Conservation (phyloP, 2,888 invertebrate species). For the Diarsia rubi region DNA sequence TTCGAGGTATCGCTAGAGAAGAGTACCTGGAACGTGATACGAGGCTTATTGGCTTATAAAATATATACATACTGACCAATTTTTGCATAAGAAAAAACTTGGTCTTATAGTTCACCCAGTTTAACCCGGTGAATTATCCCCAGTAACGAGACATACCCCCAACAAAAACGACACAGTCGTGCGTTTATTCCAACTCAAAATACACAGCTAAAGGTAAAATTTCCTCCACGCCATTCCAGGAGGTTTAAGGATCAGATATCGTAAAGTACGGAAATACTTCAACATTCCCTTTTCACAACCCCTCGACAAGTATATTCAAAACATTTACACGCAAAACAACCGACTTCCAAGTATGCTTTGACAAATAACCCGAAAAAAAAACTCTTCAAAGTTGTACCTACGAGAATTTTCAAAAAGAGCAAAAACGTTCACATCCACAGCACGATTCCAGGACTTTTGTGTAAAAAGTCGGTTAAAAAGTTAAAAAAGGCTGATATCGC, state of each 20-base stretch:
- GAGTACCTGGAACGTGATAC: too few species aligned
- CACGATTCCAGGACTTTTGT: constrained; percentile 44
- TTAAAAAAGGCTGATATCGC: constrained; percentile 23
- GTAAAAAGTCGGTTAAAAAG: constrained; percentile 27
- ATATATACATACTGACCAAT: too few species aligned
- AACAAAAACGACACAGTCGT: not conserved
- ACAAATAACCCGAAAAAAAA: constrained; percentile 51
- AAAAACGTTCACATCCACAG: constrained; percentile 33
- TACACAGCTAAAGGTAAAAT: constrained; percentile 1
- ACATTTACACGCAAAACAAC: constrained; percentile 60
- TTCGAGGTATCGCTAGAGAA: too few species aligned
- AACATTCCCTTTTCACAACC: constrained; percentile 39
- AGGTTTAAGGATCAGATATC: constrained; percentile 26
- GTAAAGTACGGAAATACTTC: constrained; percentile 34
- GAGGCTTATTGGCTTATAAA: too few species aligned
- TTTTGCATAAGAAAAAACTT: not conserved
- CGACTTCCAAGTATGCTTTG: constrained; percentile 65
- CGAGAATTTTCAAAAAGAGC: constrained; percentile 34
- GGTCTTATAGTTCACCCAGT: not conserved
- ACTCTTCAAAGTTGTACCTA: constrained; percentile 43
- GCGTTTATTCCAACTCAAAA: constrained; percentile 1
- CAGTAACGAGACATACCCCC: not conserved
- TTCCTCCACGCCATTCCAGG: constrained; percentile 14
- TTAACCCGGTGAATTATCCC: not conserved
- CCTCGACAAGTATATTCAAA: constrained; percentile 43